Base-by-base conservation (phyloP, 2,797 vertebrate genomes). In the Trachops cirrhosus region DNA sequence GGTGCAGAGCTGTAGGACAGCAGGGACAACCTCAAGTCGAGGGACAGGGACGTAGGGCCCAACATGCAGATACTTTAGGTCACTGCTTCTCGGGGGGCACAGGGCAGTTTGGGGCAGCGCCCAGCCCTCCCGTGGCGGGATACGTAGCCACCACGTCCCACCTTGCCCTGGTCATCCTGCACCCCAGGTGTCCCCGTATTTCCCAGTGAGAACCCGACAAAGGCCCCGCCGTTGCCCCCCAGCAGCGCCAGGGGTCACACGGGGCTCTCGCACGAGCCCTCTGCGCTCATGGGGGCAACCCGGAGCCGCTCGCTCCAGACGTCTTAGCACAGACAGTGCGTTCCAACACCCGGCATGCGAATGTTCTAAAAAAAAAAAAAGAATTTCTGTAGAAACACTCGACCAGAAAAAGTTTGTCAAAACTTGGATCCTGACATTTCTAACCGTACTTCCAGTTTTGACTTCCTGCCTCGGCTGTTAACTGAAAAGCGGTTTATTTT, bases 401-500 rank as follows among this genome's bases (percentile, higher is more conserved):
- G 22, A 3, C n/a, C 11, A 32, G 29, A 62, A 80, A 22, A 37
- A 15, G 21, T 34, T 4, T 9, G 68, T 16, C 12, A 15, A 14
- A 37, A 21, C 7, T 22, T 7, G 3, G 18, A 5, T 18, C 34
- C 1, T 86, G 18, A 3, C 0, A 9, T 64, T n/a, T 86, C 21
- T 0, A n/a, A 6, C 29, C 8, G 3, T 2, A 14, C 44, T 74
- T 68, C 52, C 29, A 9, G 6, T 9, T 44, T 46, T 64, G 3
- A 14, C 26, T 75, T 29, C 10, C 0, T 62, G 26, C 54, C 22
- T 41, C 41, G 67, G 50, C 9, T 50, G 9, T 79, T 16, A 77
- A 21, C 12, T 10, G 48, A 59, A 79, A 93, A 89, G 39, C 9
- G 39, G 59, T 9, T 39, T 84, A 1, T 34, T 86, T 94, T 93